Evolutionary conservation across 1,140 invertebrate species (phyloP).

Genomic region (Orchestia grillus): DNA sequence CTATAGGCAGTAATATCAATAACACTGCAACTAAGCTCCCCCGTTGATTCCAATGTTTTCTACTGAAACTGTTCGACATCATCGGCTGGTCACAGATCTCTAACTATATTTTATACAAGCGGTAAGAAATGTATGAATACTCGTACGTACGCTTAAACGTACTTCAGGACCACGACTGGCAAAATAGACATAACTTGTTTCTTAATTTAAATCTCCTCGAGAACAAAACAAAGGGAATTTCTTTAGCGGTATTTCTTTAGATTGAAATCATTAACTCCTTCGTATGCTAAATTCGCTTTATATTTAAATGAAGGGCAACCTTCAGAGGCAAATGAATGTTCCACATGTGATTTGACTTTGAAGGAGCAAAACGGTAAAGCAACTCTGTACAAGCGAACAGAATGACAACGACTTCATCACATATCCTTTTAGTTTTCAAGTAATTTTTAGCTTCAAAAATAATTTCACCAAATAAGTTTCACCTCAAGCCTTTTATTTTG

Average conservation of each 20-base stretch:
- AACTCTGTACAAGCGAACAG: neutral
- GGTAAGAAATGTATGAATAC: neutral
- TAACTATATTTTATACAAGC: no score
- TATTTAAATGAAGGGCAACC: conserved; percentile 1
- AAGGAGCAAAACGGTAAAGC: neutral
- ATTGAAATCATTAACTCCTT: neutral
- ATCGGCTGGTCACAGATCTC: no score
- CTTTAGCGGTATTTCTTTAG: neutral
- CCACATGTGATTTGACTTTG: neutral
- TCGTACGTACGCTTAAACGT: neutral
- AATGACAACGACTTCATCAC: neutral
- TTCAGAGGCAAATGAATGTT: neutral
- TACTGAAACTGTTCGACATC: no score
- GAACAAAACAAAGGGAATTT: neutral
- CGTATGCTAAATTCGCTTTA: conserved; percentile 1
- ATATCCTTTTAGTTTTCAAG: no score
- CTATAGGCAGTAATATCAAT: no score
- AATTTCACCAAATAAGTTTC: neutral
- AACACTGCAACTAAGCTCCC: no score
- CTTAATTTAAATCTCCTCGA: neutral
- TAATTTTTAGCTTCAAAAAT: no score
- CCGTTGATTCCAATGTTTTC: no score
- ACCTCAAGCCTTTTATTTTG: neutral
- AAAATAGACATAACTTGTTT: neutral
- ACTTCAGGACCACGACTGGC: neutral